A percentile compares a stretch with the other conserved stretches of the same genome.
These are phyloP conservation scores for Pangasianodon hypophthalmus DNA, from an alignment of 2,113 vertebrate species.

Conservation along the genomic window DNA sequence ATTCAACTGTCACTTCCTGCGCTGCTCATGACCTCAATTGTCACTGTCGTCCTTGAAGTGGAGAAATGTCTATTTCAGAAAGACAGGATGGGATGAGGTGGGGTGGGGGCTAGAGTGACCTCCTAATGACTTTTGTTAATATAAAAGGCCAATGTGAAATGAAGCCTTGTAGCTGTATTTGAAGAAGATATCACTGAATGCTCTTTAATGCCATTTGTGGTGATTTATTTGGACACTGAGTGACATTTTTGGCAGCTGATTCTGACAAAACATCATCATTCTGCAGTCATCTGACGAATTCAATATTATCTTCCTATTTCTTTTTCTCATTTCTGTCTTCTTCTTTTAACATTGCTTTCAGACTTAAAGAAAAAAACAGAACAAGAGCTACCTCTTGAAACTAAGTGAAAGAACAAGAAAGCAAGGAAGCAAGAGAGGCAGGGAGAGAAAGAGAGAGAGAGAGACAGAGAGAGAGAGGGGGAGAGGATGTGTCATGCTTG, in stretches of 20 bases:
- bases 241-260: constrained; percentile 9
- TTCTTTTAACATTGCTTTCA: constrained; percentile 41
- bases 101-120: constrained; percentile 24
- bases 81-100: constrained; percentile 50
- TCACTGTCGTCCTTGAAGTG: constrained; percentile 62
- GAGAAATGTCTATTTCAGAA: constrained; percentile 72
- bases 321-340: background rate
- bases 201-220: constrained; percentile 15
- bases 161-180: constrained; percentile 45
- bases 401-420: constrained; percentile 54
- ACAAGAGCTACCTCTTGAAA: constrained; percentile 61
- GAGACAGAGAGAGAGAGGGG: constrained; percentile 56
- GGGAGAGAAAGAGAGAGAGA: constrained; percentile 60
- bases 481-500: constrained; percentile 51
- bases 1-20: constrained; percentile 44
- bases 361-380: constrained; percentile 40
- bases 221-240: constrained; percentile 25
- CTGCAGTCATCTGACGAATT: constrained; percentile 43
- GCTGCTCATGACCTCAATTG: constrained; percentile 16
- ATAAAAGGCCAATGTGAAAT: constrained; percentile 50
- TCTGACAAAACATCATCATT: constrained; percentile 26
- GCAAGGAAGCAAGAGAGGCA: background rate
- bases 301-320: constrained; percentile 40
- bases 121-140: constrained; percentile 65
- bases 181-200: constrained; percentile 23